Evolutionary conservation across 2,888 invertebrate species (phyloP).

Genomic region (Candidula unifasciata): DNA sequence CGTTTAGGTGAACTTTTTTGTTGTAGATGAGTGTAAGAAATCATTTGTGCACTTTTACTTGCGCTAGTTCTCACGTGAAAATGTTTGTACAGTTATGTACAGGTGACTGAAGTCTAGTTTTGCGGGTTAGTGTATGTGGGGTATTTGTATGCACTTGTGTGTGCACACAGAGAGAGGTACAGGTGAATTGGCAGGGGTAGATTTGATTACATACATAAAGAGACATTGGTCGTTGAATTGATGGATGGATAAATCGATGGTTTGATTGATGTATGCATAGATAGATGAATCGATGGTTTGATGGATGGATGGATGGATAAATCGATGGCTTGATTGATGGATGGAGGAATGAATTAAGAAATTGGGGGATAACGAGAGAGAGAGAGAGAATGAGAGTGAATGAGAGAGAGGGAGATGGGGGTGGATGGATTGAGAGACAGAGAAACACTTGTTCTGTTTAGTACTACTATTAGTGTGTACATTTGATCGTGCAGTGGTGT

Average conservation of each 20-base stretch:
- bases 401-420: no score
- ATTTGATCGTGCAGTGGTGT: no score
- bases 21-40: slow-evolving; percentile 7
- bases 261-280: background rate
- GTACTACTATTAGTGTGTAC: no score
- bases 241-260: no score
- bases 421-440: no score
- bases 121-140: background rate
- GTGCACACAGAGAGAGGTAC: background rate
- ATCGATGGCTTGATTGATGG: no score
- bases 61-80: slow-evolving; percentile 25
- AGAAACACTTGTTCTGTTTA: no score
- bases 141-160: background rate
- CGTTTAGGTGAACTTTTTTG: background rate
- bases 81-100: background rate
- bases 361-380: no score
- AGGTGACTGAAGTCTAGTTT: no score
- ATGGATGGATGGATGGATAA: background rate
- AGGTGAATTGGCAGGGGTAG: background rate
- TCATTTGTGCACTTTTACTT: background rate
- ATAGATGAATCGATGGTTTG: background rate
- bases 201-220: background rate
- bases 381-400: no score
- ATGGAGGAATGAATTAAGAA: no score
- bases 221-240: background rate